Base-by-base conservation (phyloP, 37 sponge, comb jelly and placozoan genomes). In the Ephydatia muelleri region DNA sequence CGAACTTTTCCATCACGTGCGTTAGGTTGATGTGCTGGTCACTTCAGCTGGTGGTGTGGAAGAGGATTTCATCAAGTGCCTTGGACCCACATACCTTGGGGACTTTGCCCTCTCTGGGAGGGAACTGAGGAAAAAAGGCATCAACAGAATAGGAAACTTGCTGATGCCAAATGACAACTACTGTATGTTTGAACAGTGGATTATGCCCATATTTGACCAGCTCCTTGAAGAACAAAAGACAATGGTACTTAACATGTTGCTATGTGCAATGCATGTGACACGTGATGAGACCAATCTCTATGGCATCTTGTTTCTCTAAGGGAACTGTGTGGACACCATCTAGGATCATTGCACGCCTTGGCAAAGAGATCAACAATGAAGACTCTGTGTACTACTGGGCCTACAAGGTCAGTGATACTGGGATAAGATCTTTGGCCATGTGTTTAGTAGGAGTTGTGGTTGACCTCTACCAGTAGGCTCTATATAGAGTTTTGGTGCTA, bases 311-410 rank as follows among this genome's bases (percentile, higher is more conserved):
- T 6, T 30, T 26, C 4, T 34, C 23, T 27, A 49, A 97, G 85
- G 85, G 81, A 27, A 71, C 83, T 9, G 87, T 81, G 23, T 99
- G 97, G 97, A 89, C 97, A 22, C 97, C 97, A 22, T 95, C 96
- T 25, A 97, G 93, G 83, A 88, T 99, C 74, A 97, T 97, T 11
- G 78, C 88, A 21, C 86, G 94, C 0, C 78, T 99, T 6, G 99
- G 99, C 19, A 93, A 90, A 47, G 93, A 90, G 72, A 97, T 99
- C 26, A 75, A 96, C 78, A 84, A 99, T 67, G 86, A 87, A 37
- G 92, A 96, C 49, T 95, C 97, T 49, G 99, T 99, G 34, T 95
- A 91, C 84, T 99, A 97, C 82, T 97, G 99, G 97, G 94, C 94
- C 1, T 89, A 91, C 65, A 97, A 99, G 92, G 96, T 93, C 36